Evolutionary conservation across 2,113 vertebrate genomes (phyloP).

Genomic region (Lepus americanus): DNA sequence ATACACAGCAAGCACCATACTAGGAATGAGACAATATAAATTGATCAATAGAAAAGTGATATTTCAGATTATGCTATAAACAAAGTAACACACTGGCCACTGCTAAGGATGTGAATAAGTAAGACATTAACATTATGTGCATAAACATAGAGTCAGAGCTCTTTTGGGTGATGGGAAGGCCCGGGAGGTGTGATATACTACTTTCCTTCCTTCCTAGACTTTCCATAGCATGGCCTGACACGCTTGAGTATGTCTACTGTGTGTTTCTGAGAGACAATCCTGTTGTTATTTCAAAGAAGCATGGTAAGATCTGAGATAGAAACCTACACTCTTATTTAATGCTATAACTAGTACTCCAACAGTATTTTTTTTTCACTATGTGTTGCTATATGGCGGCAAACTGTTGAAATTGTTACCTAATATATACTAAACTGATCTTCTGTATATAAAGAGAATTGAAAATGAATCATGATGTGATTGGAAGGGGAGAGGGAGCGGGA

Average conservation of each 20-base stretch:
- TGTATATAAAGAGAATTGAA: too few relatives aligned
- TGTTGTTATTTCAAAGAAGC: neutral
- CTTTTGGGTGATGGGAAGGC: neutral
- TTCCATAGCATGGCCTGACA: neutral
- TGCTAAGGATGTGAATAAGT: neutral
- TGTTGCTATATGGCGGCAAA: too few relatives aligned
- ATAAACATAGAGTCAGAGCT: neutral
- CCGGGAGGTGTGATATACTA: neutral
- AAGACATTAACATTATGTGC: neutral
- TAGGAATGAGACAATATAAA: neutral
- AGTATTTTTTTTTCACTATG: too few relatives aligned
- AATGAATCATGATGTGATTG: too few relatives aligned
- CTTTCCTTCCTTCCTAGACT: neutral
- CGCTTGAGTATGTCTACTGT: neutral
- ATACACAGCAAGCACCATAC: neutral
- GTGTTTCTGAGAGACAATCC: neutral
- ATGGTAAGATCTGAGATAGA: neutral
- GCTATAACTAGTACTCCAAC: too few relatives aligned
- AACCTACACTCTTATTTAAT: neutral
- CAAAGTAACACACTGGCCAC: neutral
- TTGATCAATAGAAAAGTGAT: slow-evolving; percentile 7
- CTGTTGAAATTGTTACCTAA: too few relatives aligned
- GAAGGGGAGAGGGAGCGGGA: too few relatives aligned
- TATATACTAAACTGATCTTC: too few relatives aligned
- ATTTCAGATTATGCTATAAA: neutral